These are phyloP conservation scores for Gyps fulvus DNA, from an alignment of 2,113 vertebrate species.

Conservation along the genomic window DNA sequence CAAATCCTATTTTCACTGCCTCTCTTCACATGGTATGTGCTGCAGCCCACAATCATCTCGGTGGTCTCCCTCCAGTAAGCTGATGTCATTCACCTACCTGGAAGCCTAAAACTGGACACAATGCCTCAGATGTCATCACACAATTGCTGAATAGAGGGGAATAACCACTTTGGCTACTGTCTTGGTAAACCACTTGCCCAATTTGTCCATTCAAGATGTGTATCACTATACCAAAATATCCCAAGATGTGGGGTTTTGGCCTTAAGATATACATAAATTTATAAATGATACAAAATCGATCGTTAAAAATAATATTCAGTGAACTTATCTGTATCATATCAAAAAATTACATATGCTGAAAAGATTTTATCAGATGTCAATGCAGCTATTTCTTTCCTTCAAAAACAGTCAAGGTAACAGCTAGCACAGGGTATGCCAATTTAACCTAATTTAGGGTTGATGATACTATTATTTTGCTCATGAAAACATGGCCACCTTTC, in stretches of 20 bases:
- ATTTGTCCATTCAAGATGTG: neutral
- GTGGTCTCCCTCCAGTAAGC: fast-evolving
- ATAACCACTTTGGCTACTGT: neutral
- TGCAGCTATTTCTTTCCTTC: neutral
- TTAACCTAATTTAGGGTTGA: neutral
- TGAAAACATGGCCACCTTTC: neutral
- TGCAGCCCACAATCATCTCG: neutral
- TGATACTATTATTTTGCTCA: neutral
- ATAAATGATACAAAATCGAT: neutral
- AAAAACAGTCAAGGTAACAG: neutral
- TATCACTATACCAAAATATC: neutral
- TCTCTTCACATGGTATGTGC: neutral
- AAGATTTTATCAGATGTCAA: neutral
- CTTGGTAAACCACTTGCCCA: neutral
- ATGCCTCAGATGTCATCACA: neutral
- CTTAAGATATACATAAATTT: neutral
- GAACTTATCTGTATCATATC: neutral
- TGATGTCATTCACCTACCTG: neutral
- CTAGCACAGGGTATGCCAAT: neutral
- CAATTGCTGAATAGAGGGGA: neutral
- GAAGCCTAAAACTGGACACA: neutral
- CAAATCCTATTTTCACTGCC: neutral
- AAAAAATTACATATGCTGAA: neutral
- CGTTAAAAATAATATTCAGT: neutral
- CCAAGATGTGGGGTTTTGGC: neutral